Conservation (phyloP, 2,113 vertebrate species). For the Pongo abelii region DNA sequence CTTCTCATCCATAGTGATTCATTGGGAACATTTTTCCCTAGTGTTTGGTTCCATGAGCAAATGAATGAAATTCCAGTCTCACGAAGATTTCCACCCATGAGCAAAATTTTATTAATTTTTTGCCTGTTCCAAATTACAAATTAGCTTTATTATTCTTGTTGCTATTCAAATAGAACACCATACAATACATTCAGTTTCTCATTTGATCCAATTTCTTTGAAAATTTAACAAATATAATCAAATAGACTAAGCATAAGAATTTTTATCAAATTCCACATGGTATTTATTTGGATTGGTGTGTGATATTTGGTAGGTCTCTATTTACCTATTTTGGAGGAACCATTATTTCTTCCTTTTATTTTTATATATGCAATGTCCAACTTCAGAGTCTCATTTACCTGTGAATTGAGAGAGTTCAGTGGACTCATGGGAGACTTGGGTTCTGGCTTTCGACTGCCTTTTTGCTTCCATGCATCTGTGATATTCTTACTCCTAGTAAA, state of each 20-base stretch:
- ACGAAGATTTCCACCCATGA: not conserved
- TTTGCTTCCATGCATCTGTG: not conserved
- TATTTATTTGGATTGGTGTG: not conserved
- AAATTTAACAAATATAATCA: not conserved
- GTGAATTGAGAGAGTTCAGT: not conserved
- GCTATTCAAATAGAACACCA: not conserved
- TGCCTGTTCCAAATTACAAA: not conserved
- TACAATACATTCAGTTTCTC: not conserved
- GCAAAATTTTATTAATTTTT: constrained; percentile 10
- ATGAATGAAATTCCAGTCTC: not conserved
- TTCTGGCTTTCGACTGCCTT: not conserved
- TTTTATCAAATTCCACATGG: not conserved
- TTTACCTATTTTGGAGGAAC: not conserved
- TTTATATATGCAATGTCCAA: not conserved
- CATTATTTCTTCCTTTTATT: not conserved
- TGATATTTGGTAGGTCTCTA: not conserved
- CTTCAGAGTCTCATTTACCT: constrained; percentile 18
- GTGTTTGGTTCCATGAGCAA: not conserved
- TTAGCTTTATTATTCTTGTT: not conserved
- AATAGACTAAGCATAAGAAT: not conserved
- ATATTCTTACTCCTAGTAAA: not conserved
- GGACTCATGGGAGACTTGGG: not conserved
- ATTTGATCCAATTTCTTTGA: not conserved
- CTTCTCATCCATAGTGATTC: not conserved
- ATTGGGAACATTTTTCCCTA: not conserved